Base-by-base conservation (phyloP, 37 sponge, comb jelly and placozoan genomes). In the Amphimedon queenslandica region DNA sequence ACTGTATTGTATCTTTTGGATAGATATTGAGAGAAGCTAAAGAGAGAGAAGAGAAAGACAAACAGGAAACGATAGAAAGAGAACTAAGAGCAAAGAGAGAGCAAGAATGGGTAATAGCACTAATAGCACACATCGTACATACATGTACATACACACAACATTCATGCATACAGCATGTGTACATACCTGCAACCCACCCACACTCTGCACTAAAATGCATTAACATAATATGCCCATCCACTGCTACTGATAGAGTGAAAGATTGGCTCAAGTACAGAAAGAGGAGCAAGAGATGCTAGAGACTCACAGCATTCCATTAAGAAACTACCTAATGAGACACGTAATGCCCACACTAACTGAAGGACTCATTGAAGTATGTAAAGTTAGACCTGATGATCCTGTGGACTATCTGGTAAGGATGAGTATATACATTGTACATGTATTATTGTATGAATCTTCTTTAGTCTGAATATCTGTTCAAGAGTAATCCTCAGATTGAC, bases 281-380 rank as follows among this genome's bases (percentile, higher is more conserved):
- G 89, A 93, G 56, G 94, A 93, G 57, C 76, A 88, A 64, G 96
- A 92, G 61, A 79, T 83, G 74, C 66, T 95, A 24, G 86, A 91
- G 70, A 60, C 80, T 18, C 88, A 85, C 64, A 74, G 82, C n/a
- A 74, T 84, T 63, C 92, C 96, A 34, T 81, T 95, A 2, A 37
- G 92, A 1, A 95, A 91, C 80, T 91, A 88, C 67, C 87, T 95
- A 25, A 95, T 91, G 89, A 77, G 74, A 21, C 82, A 91, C 70
- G 92, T 95, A 40, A 88, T 95, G 90, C 96, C 96, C n/a, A 95
- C 92, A 20, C 79, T 95, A 33, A 90, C 85, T 33, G 70, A 87
- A 55, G 96, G 92, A 2, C 82, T 95, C 20, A 80, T 90, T 25
- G 96, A 95, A 58, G 85, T 84, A 1, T 85, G 91, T 75, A 95